Evolutionary conservation across 2,888 invertebrate genomes (phyloP), one percentile per base, ranked within the genome.

Genomic region (Thereva nobilitata): DNA sequence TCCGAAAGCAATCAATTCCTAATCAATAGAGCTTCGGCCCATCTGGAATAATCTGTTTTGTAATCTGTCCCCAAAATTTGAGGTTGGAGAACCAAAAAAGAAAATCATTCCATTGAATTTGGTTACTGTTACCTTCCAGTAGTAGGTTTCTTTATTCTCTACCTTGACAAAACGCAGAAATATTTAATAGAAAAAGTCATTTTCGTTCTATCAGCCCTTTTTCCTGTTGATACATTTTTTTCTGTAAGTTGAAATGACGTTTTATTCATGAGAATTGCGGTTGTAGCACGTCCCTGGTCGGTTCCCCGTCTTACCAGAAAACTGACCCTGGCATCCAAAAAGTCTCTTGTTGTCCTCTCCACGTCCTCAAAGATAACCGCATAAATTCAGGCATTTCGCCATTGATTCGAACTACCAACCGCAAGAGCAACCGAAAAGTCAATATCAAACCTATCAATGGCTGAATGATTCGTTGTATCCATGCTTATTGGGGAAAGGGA

Each of bases 401-500:
- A 10, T 35, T 61, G 61, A 61, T 61, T 49, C 40, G 61, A 61
- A 50, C 12, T 38, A 61, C 50, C 50, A 61, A 61, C 61, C 50
- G 61, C 61, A 61, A 61, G 35, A 50, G 38, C 61, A 41, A 61
- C 61, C 64, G 53, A 64, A 64, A 64, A 64, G 64, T 64, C 64
- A 64, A 64, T 53, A 64, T 64, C 64, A 44, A 64, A 64, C 64
- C 64, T 64, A 64, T 64, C 64, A 64, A 64, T 64, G 53, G 64
- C 64, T 64, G 64, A 64, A 64, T 50, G 64, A 52, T 64, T 64
- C 64, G 64, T 53, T 61, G 50, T 61, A 61, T 50, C 61, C 61
- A 61, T 61, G 49, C 61, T 41, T 50, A 61, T 38, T 38, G 61
- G 41, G n/a, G 12, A 23, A 23, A 23, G 1, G 23, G 23, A 23